Conservation (phyloP, 2,888 invertebrate genomes). For the Pammene fasciana region DNA sequence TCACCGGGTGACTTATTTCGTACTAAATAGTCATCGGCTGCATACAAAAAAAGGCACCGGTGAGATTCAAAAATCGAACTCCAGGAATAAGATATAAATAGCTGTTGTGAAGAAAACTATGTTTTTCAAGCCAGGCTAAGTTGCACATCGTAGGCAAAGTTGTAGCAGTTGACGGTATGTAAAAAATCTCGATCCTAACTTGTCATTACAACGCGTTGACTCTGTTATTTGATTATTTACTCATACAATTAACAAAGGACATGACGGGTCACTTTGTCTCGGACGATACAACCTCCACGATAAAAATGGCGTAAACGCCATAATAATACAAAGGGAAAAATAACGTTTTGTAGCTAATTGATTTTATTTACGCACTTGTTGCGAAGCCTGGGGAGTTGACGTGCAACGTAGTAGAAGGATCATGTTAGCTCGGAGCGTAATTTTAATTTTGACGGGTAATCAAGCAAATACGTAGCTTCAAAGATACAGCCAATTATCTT, state of each 20-base stretch:
- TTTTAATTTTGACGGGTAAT: conserved; percentile 4
- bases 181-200: no score
- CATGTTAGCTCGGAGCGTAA: background rate
- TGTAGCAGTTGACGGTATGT: no score
- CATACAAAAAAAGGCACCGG: no score
- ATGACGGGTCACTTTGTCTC: conserved; percentile 15
- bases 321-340: background rate
- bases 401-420: background rate
- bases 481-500: background rate
- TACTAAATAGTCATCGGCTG: no score
- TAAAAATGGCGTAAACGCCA: background rate
- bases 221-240: conserved; percentile 8
- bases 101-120: no score
- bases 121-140: no score
- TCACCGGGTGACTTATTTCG: no score
- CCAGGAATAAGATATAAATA: no score
- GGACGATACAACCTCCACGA: background rate
- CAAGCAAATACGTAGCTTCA: background rate
- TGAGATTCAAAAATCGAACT: no score
- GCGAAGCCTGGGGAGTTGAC: background rate
- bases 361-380: background rate
- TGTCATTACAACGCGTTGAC: background rate
- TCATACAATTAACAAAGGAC: conserved; percentile 5
- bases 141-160: no score
- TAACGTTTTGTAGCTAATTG: background rate